These are phyloP conservation scores for Scaptomyza montana DNA, from an alignment of 1,140 invertebrate species.

Conservation along the genomic window DNA sequence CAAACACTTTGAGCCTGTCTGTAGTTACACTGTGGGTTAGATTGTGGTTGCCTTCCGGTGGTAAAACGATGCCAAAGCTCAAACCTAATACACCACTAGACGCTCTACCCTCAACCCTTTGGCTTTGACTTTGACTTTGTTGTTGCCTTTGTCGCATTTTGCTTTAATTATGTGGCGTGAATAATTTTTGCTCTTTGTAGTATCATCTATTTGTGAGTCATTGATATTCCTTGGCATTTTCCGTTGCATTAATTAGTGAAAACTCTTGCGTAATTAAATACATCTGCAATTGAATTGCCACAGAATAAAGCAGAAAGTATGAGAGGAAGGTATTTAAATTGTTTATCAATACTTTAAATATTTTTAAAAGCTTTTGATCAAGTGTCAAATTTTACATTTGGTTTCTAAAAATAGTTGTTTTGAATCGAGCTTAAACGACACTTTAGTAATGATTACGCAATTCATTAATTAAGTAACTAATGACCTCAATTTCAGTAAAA, in stretches of 20 bases:
- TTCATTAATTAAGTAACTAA: not conserved
- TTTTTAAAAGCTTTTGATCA: not conserved
- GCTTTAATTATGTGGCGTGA: conserved; percentile 82
- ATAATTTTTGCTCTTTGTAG: conserved; percentile 71
- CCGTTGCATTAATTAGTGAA: conserved; percentile 59
- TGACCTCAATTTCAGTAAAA: not conserved
- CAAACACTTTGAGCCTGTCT: conserved; percentile 61
- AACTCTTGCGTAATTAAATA: conserved; percentile 39
- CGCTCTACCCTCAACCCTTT: conserved; percentile 45
- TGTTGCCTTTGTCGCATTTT: conserved; percentile 44
- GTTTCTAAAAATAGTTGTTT: not conserved
- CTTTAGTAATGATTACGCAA: conserved; percentile 1
- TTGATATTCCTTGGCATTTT: conserved; percentile 59
- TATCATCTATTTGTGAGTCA: conserved; percentile 55
- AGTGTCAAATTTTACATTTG: not conserved
- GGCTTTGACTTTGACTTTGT: conserved; percentile 20
- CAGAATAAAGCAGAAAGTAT: too few species aligned
- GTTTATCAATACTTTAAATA: not conserved
- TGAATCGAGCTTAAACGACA: not conserved
- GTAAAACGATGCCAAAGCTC: conserved; percentile 47
- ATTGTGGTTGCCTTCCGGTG: conserved; percentile 38
- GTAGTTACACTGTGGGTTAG: conserved; percentile 3
- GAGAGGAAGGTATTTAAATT: not conserved
- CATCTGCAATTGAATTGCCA: conserved; percentile 4
- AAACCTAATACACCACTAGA: not conserved